Conservation (phyloP, 2,888 invertebrate genomes). For the Tetragonula carbonaria region DNA sequence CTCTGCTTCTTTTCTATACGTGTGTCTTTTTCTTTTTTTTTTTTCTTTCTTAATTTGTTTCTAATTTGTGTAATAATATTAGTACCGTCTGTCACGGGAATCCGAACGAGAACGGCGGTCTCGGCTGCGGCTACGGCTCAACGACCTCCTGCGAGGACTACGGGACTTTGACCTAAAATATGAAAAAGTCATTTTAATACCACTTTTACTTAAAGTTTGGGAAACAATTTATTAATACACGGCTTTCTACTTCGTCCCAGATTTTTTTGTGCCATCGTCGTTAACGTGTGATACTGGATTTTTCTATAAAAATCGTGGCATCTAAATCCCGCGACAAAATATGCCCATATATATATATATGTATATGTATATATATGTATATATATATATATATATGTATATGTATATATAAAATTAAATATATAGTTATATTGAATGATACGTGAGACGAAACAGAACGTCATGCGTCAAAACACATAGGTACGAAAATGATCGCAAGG, state of each 20-base stretch:
- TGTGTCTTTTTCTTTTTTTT: too few relatives aligned
- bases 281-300: neutral
- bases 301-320: neutral
- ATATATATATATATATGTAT: too few relatives aligned
- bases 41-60: conserved; percentile 25
- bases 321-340: neutral
- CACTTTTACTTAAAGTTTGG: conserved; percentile 35
- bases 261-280: neutral
- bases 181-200: conserved; percentile 60
- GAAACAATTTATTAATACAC: conserved; percentile 44
- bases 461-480: conserved; percentile 70
- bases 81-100: conserved; percentile 83
- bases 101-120: conserved; percentile 83
- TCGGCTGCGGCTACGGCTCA: conserved; percentile 82
- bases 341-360: neutral
- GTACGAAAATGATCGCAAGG: conserved; percentile 80
- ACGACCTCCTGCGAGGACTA: conserved; percentile 81
- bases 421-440: neutral
- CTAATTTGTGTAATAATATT: conserved; percentile 55
- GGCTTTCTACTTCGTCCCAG: conserved; percentile 46
- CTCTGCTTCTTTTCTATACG: neutral
- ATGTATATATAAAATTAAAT: neutral
- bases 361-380: neutral
- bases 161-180: conserved; percentile 82
- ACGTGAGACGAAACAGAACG: conserved; percentile 61